Base-by-base conservation (phyloP, 1,140 invertebrate genomes). In the Patella vulgata region DNA sequence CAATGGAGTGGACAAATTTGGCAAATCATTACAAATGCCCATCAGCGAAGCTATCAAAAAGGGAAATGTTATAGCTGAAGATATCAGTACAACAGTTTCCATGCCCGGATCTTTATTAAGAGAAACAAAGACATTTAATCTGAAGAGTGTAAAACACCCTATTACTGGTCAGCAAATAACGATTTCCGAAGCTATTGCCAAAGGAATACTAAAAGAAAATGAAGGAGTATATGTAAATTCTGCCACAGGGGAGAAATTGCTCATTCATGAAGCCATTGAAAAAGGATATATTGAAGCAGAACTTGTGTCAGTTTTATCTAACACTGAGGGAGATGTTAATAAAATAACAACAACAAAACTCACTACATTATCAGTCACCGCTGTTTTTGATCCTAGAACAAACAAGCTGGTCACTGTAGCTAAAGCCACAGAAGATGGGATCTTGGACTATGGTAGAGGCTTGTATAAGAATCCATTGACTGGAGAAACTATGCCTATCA, bases 341-440 rank as follows among this genome's bases (percentile, higher is more conserved):
- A 78, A 75, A 44, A 76, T 82, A 9, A 77, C 76, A 88, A 97
- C 86, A 92, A 95, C 19, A 85, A 98, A 36, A 87, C 90, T 70
- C 87, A 92, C 74, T 91, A 93, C 67, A 86, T 96, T 70, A 80
- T 96, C 70, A 92, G 96, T 88, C 85, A 89, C 21, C 84, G 90
- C 88, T 51, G 94, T 95, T 4, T 82, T 90, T 14, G 94, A 98
- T 86, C 91, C 93, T 21, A 88, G 92, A 77, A 88, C 89, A 66
- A 93, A 93, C 60, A 89, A 94, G 73, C 83, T 88, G 1, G 74
- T 98, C 0, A 91, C 88, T 19, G 91, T 97, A 11, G 89, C 89
- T 31, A 91, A 97, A 84, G 96, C 95, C 1, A 86, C 98, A 3
- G 87, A 91, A 48, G 87, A 92, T 67, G 93, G 94, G 55, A 88